Percentiles rank a stretch among this genome's conserved stretches.
phyloP scores from a whole-genome alignment of 2,113 vertebrate genomes.

The Chunga burmeisteri region DNA sequence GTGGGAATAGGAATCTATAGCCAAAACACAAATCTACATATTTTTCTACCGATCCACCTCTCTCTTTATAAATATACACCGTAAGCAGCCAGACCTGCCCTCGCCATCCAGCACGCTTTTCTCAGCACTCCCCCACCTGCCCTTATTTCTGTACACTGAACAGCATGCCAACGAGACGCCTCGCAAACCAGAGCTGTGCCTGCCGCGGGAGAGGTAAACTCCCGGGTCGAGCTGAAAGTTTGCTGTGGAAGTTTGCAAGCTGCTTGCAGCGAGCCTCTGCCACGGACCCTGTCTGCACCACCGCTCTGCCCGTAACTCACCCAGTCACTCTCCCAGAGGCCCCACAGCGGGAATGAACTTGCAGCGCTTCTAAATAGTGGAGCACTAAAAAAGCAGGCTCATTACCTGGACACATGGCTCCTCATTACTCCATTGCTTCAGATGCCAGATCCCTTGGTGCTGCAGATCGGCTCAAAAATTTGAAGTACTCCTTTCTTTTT shows the following conservation, averaged over 20 bases:
- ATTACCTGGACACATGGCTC: conserved; percentile 64
- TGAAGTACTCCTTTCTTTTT: conserved; percentile 25
- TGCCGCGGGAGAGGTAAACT: not conserved
- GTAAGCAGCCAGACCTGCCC: not conserved
- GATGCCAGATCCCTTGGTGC: conserved; percentile 40
- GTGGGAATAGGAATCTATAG: not conserved
- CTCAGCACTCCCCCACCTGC: not conserved
- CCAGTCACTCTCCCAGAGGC: conserved; percentile 38
- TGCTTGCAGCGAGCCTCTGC: not conserved
- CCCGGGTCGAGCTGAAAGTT: not conserved
- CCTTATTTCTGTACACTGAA: not conserved
- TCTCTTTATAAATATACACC: not conserved
- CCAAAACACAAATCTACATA: not conserved
- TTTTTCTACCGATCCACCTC: not conserved
- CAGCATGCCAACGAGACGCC: not conserved
- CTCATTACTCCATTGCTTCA: conserved; percentile 46
- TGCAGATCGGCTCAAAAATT: conserved; percentile 57
- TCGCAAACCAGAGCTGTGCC: not conserved
- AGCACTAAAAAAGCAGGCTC: conserved; percentile 29
- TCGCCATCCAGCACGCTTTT: not conserved
- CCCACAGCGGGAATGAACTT: conserved; percentile 30
- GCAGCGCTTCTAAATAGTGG: not conserved
- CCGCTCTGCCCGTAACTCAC: conserved; percentile 60
- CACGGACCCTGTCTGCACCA: not conserved
- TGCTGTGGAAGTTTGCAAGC: not conserved